phyloP scores from a whole-genome alignment of 2,113 vertebrate genomes.

The Ptychochromis oligacanthus region DNA sequence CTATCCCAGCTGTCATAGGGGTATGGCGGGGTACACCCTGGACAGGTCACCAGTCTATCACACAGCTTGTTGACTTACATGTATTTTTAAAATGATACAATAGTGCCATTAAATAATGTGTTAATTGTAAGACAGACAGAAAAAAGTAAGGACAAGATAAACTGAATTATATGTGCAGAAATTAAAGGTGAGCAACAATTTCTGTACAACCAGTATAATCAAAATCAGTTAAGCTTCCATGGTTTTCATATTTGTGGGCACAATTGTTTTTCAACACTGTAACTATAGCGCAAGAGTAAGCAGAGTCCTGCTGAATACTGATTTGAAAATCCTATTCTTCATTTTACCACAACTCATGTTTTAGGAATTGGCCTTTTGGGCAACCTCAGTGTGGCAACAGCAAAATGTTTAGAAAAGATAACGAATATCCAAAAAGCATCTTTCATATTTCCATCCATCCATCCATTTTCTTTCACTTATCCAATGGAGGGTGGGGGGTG shows the following conservation, averaged over 20 bases:
- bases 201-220: conserved; percentile 6
- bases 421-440: not conserved
- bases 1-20: too few species aligned
- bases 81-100: not conserved
- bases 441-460: not conserved
- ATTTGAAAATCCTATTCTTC: conserved; percentile 20
- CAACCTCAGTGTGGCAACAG: not conserved
- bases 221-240: not conserved
- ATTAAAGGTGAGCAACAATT: conserved; percentile 19
- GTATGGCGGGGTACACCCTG: too few species aligned
- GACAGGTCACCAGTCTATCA: too few species aligned
- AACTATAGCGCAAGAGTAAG: not conserved
- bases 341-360: too few species aligned
- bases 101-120: not conserved
- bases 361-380: too few species aligned
- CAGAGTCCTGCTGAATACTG: not conserved
- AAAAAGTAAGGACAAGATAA: not conserved
- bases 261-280: not conserved
- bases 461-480: too few species aligned
- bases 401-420: not conserved
- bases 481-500: too few species aligned
- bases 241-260: not conserved
- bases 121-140: not conserved
- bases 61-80: too few species aligned
- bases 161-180: conserved; percentile 6